Base-by-base conservation (phyloP, 2,888 invertebrate genomes). In the Reticulitermes lucifugus region DNA sequence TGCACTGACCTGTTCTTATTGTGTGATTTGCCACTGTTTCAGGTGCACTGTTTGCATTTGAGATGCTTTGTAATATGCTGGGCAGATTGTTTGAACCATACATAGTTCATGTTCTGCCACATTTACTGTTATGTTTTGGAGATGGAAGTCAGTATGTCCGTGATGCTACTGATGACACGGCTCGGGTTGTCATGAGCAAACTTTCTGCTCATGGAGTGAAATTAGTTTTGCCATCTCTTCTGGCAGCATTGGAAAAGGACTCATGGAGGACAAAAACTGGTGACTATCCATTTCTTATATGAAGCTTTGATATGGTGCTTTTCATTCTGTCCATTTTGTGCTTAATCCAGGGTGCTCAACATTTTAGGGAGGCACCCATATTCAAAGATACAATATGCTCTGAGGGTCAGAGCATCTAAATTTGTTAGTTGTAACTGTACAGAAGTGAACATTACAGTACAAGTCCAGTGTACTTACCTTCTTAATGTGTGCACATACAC, bases 61-160 rank as follows among this genome's bases (percentile, higher is more conserved):
- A 99, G 93, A 98, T 98, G 95, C 93, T 99, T 77, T 98, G 98
- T 91, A 95, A 95, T 88, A 97, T 97, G 94, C 93, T 99, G 89
- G 99, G 99, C 0, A 95, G 98, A 79, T 93, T 99, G 85, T 99
- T 99, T 92, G 99, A 99, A 92, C 99, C 99, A 0, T 99, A 99
- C 92, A 98, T 99, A 86, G 98, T 99, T 84, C 98, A 99, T 91
- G 97, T 99, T 79, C 92, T 99, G 87, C 99, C 99, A 0, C 96
- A 98, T 91, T 93, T 99, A 89, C 92, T 99, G 88, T 94, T 98
- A 87, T 98, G 98, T 91, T 98, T 99, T 91, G 99, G 99, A 14
- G 99, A 99, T 92, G 93, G 95, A 55, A 98, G 97, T 90, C 97
- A 98, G 91, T 97, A 98, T 91, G 99, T 99, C 85, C 93, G 99